Evolutionary conservation across 2,113 vertebrate genomes (phyloP).

Genomic region (Perognathus longimembris): DNA sequence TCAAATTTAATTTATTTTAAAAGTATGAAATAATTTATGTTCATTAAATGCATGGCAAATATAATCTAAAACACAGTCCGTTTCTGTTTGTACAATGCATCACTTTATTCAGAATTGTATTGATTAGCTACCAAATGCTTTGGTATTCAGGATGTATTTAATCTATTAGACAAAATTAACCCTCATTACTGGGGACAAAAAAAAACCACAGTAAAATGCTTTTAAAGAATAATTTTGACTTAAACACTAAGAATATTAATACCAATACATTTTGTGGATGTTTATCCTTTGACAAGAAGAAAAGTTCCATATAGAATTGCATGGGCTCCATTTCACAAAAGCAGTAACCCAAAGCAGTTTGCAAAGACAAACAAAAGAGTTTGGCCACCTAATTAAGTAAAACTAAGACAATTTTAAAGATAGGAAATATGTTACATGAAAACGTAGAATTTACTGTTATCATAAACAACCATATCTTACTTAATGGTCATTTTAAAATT

Average conservation of each 20-base stretch:
- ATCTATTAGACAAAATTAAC: background rate
- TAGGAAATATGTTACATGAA: background rate
- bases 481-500: background rate
- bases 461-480: background rate
- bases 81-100: background rate
- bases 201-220: background rate
- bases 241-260: no score
- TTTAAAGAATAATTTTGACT: background rate
- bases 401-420: background rate
- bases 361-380: no score
- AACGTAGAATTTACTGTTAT: constrained; percentile 15
- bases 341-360: no score
- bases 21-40: constrained; percentile 4
- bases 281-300: background rate
- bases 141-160: background rate
- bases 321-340: background rate
- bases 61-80: background rate
- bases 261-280: background rate
- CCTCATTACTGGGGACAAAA: background rate
- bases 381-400: no score
- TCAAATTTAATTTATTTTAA: constrained; percentile 14
- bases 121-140: background rate
- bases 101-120: background rate
- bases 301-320: no score
- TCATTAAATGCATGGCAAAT: background rate